Evolutionary conservation across 2,113 vertebrate genomes (phyloP), one percentile per base, ranked within the genome.

Genomic region (Eulemur rufifrons): DNA sequence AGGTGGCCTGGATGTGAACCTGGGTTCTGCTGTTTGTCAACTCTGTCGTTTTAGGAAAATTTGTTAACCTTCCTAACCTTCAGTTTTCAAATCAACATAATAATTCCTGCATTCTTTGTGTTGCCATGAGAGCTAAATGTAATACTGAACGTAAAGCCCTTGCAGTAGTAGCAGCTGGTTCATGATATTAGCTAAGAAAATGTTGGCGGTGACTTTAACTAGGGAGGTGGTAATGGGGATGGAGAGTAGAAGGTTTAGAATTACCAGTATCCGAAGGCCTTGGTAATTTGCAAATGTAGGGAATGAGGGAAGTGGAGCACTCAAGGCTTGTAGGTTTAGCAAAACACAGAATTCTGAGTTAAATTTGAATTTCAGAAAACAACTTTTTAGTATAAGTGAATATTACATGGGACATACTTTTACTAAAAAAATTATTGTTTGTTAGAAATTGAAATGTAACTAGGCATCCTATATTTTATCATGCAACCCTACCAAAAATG

Each of bases 301-400:
- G 6, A n/a, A 1, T 2, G 0, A 50, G n/a, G 15, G 17, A 80
- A 56, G 20, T 27, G 3, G 61, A 66, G 17, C 42, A 18, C 17
- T 42, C 10, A 29, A 39, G 17, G 0, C 15, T 50, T 82, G 37
- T 12, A 42, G 32, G 39, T 66, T 76, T 78, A 91, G 23, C 63
- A 59, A 68, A 89, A 42, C 18, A 32, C 0, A 50, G 37, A 18
- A 45, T 23, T 5, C 5, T 81, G 23, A 13, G 10, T 69, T 78
- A 86, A 47, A 45, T 50, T 52, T 86, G 27, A 77, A 86, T 91
- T 96, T 93, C 39, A 90, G 71, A 10, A 37, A 64, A 74, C 34
- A 4, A 23, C 15, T 29, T 80, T 76, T 56, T 8, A 68, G 27
- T 50, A 42, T 61, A n/a, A 95, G 13, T n/a, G 82, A 66, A 69